Conservation (phyloP, 2,888 invertebrate genomes). For the Pseudococcus jackbeardsleyi region DNA sequence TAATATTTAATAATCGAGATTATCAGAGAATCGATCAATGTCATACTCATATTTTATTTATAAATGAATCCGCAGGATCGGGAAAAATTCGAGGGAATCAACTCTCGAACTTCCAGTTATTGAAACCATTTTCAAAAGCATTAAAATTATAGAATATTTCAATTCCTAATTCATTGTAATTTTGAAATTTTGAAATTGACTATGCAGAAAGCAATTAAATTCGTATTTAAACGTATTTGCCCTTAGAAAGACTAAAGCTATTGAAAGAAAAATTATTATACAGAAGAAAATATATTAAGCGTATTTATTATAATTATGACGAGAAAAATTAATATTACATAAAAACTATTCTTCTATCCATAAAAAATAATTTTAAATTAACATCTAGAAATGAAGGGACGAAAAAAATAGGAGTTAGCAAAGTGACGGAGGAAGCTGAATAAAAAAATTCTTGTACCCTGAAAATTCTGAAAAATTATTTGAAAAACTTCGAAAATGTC, state of each 20-base stretch:
- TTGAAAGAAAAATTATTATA: background rate
- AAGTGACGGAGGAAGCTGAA: background rate
- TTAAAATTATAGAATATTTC: background rate
- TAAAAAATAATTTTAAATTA: background rate
- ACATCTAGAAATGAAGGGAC: background rate
- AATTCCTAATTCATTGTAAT: background rate
- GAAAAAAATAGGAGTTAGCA: background rate
- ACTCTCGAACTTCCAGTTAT: background rate
- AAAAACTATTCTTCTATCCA: background rate
- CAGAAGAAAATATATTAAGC: background rate
- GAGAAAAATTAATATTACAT: constrained; percentile 12
- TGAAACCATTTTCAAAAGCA: background rate
- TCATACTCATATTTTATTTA: too few relatives aligned
- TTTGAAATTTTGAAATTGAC: background rate
- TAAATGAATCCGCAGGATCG: too few relatives aligned
- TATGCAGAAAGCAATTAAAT: background rate
- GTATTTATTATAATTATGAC: background rate
- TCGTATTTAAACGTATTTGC: background rate
- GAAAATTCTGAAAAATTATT: background rate
- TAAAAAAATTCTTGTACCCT: background rate
- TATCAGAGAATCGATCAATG: too few relatives aligned
- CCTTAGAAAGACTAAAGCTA: background rate
- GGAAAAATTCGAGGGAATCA: too few relatives aligned
- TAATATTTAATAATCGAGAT: too few relatives aligned
- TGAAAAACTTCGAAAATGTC: too few relatives aligned